A percentile compares a stretch with the other conserved stretches of the same genome.
phyloP scores from a whole-genome alignment of 2,113 vertebrate species.

The Psammodynastes pulverulentus region DNA sequence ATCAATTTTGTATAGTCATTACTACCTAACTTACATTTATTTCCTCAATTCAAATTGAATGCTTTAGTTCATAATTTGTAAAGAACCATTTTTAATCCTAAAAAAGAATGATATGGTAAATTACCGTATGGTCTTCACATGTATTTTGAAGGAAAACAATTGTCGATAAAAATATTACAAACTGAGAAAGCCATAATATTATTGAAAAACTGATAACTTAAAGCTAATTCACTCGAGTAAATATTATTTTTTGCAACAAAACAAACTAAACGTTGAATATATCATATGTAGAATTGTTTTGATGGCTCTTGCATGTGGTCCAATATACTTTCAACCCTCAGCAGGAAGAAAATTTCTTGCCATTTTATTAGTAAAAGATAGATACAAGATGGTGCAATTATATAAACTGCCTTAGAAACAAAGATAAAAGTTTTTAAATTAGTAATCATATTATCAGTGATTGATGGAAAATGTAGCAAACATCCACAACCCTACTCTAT shows the following conservation, averaged over 20 bases:
- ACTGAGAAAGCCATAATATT: neutral
- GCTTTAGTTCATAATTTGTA: slow-evolving; percentile 48
- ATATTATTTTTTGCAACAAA: neutral
- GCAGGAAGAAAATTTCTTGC: neutral
- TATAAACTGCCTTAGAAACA: neutral
- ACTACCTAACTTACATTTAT: slow-evolving; percentile 69
- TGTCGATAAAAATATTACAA: neutral
- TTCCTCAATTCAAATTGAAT: slow-evolving; percentile 64
- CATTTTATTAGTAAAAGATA: neutral
- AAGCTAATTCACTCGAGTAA: neutral
- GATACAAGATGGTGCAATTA: neutral
- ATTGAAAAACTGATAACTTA: neutral
- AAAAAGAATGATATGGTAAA: neutral
- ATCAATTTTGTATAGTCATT: slow-evolving; percentile 66
- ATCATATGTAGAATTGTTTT: neutral
- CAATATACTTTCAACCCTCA: neutral
- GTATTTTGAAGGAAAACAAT: neutral
- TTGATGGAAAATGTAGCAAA: neutral
- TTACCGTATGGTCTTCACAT: neutral
- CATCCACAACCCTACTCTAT: neutral
- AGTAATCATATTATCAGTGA: neutral
- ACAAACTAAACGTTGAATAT: neutral
- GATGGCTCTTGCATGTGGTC: neutral
- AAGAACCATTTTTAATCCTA: slow-evolving; percentile 46
- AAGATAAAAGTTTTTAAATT: neutral